Base-by-base conservation (phyloP, 2,113 vertebrate genomes). In the Colistium nudipinnis region DNA sequence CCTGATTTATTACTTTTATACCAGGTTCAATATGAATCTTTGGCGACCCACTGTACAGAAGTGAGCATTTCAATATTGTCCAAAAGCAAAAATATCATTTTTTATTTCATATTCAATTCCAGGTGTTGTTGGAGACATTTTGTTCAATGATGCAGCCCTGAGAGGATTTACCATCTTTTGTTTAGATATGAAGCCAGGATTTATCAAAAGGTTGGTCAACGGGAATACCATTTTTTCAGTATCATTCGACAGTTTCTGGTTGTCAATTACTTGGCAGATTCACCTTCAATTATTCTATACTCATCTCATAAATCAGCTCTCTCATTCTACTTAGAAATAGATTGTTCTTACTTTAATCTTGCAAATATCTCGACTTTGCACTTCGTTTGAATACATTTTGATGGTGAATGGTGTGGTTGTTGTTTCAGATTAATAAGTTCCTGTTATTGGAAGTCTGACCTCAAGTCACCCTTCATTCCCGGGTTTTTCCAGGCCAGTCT, bases 401-500 rank as follows among this genome's bases (percentile, higher is more conserved):
- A 3, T 30, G n/a, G 59, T 73, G 28, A 51, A 19, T 45, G 36
- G 1, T n/a, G 57, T 49, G 12, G 74, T 48, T 33, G 2, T 53
- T 70, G 8, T 74, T 75, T 73, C 70, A 97, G 96, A 59, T 44
- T 97, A 39, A 59, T 94, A 28, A 62, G 53, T 12, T 54, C 47
- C 0, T 31, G 80, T 19, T 83, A 80, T 0, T 97, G 96, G 97
- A 93, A 74, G 3, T n/a, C 87, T 0, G 60, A 94, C 24, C 80
- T 88, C 0, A 86, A 93, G 57, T 88, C 83, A 1, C 87, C 90
- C 1, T 53, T 62, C 0, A 62, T 93, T 3, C 96, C 96, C 0
- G 94, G 92, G 0, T 98, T 97, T 61, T 94, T 96, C 81, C 87
- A 93, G 0, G 93, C 94, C 3, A 82, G 30, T 53, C 86, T 97